Conservation (phyloP, 2,797 vertebrate genomes). For the Choloepus didactylus region DNA sequence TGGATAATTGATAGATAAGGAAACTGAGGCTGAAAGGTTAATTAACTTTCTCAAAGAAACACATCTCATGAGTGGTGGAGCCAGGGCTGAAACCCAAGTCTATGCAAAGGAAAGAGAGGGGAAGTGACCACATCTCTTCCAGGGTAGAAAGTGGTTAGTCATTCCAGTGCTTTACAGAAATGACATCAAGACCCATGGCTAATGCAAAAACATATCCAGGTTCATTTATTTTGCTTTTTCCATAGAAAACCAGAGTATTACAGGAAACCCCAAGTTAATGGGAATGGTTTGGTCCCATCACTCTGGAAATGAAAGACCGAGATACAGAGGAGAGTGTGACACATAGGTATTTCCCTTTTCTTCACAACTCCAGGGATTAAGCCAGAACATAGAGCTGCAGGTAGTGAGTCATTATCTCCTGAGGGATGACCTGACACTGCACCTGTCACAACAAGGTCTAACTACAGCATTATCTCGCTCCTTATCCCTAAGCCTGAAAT, state of each 20-base stretch:
- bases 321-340: neutral
- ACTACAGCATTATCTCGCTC: neutral
- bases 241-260: neutral
- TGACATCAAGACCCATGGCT: neutral
- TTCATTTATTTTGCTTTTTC: too few relatives aligned
- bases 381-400: too few relatives aligned
- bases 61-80: too few relatives aligned
- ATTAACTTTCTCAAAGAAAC: too few relatives aligned
- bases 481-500: too few relatives aligned
- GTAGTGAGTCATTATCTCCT: too few relatives aligned
- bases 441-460: neutral
- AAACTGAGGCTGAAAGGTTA: too few relatives aligned
- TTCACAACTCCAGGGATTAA: neutral
- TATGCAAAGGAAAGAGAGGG: too few relatives aligned
- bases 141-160: too few relatives aligned
- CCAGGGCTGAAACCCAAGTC: too few relatives aligned
- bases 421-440: neutral
- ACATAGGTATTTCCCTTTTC: neutral
- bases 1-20: too few relatives aligned
- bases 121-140: neutral
- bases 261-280: neutral
- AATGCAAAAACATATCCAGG: neutral
- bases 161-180: neutral
- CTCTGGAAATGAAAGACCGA: neutral
- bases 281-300: neutral